Conservation (phyloP, 2,797 vertebrate genomes). For the Natrix natrix region DNA sequence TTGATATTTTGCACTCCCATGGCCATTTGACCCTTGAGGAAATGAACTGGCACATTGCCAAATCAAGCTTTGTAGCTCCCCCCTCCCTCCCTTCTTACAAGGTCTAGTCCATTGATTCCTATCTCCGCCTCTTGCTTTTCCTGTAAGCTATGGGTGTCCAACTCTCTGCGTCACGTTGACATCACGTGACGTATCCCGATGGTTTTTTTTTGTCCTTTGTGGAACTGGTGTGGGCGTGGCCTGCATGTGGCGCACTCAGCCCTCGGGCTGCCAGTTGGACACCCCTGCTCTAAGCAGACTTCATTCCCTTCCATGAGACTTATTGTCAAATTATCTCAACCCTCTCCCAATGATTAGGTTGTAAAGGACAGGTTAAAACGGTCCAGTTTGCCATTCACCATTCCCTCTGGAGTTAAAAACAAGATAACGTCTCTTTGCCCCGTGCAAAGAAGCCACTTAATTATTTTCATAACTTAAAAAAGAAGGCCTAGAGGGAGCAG, state of each 20-base stretch:
- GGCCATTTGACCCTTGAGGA: neutral
- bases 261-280: too few relatives aligned
- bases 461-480: constrained; percentile 57
- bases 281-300: neutral
- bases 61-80: neutral
- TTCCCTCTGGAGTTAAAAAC: constrained; percentile 6
- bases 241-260: too few relatives aligned
- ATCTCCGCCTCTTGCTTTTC: neutral
- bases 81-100: neutral
- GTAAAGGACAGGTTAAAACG: neutral
- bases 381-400: neutral
- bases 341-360: neutral
- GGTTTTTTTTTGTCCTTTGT: too few relatives aligned
- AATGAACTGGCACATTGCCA: neutral
- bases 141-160: neutral
- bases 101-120: neutral
- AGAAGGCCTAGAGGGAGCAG: neutral
- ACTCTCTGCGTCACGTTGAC: too few relatives aligned
- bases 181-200: too few relatives aligned
- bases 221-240: too few relatives aligned
- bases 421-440: neutral
- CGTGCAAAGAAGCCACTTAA: constrained; percentile 51
- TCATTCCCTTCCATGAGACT: neutral
- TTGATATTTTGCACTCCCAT: neutral
- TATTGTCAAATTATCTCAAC: neutral